These are phyloP conservation scores for Emys orbicularis DNA, from an alignment of 2,797 vertebrate species.

Conservation along the genomic window DNA sequence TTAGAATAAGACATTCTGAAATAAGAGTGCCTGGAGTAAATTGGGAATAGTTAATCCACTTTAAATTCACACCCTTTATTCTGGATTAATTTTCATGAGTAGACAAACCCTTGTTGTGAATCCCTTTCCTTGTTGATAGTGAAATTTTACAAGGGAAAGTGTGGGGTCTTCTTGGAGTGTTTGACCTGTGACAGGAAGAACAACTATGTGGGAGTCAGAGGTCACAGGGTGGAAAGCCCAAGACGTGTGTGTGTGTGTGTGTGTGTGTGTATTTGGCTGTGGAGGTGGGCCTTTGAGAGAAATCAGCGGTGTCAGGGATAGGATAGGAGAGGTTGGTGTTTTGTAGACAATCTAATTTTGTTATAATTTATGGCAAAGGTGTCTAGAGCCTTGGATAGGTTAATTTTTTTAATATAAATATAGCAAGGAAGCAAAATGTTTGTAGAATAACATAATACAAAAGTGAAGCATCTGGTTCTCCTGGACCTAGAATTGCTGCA, in stretches of 20 bases:
- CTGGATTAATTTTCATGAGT: too few species aligned
- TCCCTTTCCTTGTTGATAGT: neutral
- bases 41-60: too few species aligned
- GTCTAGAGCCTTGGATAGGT: neutral
- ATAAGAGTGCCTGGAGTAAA: too few species aligned
- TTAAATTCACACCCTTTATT: too few species aligned
- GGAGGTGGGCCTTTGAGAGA: neutral
- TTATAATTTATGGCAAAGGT: neutral
- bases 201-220: neutral
- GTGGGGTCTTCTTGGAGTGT: neutral
- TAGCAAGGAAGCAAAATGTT: neutral
- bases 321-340: neutral
- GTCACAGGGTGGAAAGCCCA: neutral
- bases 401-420: neutral
- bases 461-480: accelerated
- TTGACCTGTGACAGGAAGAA: neutral
- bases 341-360: neutral
- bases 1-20: too few species aligned
- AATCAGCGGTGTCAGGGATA: accelerated
- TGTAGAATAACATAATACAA: neutral
- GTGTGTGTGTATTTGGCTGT: neutral
- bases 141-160: neutral
- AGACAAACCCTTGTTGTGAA: neutral
- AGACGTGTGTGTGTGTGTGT: too few species aligned
- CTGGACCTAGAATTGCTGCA: neutral